Conservation (phyloP, 92 coral and sea anemone species). For the Zoanthus sociatus region DNA sequence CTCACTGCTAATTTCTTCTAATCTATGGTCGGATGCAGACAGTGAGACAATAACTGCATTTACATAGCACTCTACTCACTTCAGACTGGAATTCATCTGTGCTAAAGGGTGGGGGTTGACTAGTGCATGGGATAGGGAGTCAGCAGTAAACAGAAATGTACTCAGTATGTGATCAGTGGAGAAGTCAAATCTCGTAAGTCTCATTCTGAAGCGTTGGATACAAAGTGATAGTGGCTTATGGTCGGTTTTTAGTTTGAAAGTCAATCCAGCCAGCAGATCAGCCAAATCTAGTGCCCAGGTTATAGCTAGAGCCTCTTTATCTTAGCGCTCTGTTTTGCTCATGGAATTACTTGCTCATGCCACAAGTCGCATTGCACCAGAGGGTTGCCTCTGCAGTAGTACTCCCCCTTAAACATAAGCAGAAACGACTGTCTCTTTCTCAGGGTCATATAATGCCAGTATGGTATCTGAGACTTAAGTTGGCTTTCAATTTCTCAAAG, state of each 20-base stretch:
- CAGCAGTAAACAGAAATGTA: constrained; percentile 12
- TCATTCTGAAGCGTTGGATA: constrained; percentile 37
- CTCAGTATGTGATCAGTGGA: constrained; percentile 32
- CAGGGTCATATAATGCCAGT: constrained; percentile 51
- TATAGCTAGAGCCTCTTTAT: constrained; percentile 68
- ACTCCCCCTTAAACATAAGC: constrained; percentile 32
- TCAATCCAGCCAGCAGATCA: constrained; percentile 56
- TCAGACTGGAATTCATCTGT: constrained; percentile 40
- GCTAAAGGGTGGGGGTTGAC: neutral
- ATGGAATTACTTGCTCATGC: constrained; percentile 68
- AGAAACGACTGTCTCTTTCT: constrained; percentile 40
- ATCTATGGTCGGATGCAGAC: neutral
- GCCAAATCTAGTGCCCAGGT: constrained; percentile 66
- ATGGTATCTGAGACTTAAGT: constrained; percentile 50
- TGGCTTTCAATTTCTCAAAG: no score
- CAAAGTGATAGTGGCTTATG: constrained; percentile 57
- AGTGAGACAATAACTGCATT: constrained; percentile 43
- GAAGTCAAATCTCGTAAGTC: constrained; percentile 40
- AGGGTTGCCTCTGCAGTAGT: neutral
- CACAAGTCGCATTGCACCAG: constrained; percentile 57
- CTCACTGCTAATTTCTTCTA: constrained; percentile 41
- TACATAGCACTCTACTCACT: constrained; percentile 51
- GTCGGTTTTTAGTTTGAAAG: constrained; percentile 55
- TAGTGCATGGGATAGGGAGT: constrained; percentile 32
- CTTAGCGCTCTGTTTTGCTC: constrained; percentile 65